Base-by-base conservation (phyloP, 1,140 invertebrate species). In the Ruditapes philippinarum region DNA sequence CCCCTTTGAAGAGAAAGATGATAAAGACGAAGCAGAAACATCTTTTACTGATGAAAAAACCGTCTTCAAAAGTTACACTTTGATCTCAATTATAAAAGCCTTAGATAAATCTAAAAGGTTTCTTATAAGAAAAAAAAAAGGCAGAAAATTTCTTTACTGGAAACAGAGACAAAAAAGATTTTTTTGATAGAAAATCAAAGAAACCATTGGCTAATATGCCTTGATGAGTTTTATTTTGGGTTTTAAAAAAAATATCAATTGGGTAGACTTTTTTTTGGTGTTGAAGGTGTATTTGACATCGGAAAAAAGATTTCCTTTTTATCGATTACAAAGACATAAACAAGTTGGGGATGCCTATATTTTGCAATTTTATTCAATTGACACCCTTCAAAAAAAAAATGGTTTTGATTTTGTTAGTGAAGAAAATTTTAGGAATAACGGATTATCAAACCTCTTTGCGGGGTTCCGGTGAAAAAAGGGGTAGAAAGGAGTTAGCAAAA, bases 401-500 rank as follows among this genome's bases (percentile, higher is more conserved):
- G 83, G 83, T n/a, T 68, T 76, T 85, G 51, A 85, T 85, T 74
- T 85, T 85, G 31, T 85, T 76, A 74, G 83, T 60, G 33, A 74
- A 22, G n/a, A n/a, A n/a, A n/a, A 33, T 25, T 85, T 85, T 85
- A 33, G 83, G 70, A 38, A 51, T 85, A 76, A 42, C 33, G 40
- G 83, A 85, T 54, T 85, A 40, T 85, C 33, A 85, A 85, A 28
- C 31, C n/a, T n/a, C n/a, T n/a, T 40, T 33, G 2, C 60, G 49
- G 17, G 57, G 31, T 40, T 25, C 73, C 49, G 76, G 70, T 57
- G 22, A 57, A 19, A 42, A 49, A 76, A 54, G 70, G n/a, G n/a
- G 83, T 60, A 83, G 81, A 70, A 9, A 38, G 25, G 70, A 60
- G 31, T 85, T 73, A n/a, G 25, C 31, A n/a, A 36, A 76, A 76